Conservation (phyloP, 2,888 invertebrate species). For the Pyrrhosoma nymphula region DNA sequence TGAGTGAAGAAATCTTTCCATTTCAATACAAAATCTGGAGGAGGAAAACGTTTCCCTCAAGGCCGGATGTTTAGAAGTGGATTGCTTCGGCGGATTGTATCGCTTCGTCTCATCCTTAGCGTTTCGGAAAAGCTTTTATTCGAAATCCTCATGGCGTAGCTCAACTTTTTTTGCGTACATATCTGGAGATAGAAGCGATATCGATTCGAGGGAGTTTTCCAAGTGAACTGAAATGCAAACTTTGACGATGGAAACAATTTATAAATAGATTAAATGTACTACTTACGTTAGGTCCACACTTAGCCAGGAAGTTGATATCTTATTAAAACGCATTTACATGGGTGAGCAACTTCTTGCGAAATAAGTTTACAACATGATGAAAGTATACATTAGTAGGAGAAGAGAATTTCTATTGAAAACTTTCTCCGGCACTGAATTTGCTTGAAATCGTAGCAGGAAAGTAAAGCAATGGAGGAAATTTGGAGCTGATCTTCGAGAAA, state of each 20-base stretch:
- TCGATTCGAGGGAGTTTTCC: not conserved
- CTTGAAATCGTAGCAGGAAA: too few relatives aligned
- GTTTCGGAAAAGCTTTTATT: not conserved
- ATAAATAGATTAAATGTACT: too few relatives aligned
- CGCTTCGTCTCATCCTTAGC: not conserved
- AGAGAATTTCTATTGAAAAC: too few relatives aligned
- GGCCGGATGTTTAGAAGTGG: conserved; percentile 3
- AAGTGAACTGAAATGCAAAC: not conserved
- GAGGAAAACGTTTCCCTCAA: not conserved
- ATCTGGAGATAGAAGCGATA: not conserved
- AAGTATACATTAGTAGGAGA: too few relatives aligned
- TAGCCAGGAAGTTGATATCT: too few relatives aligned
- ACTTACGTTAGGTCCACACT: too few relatives aligned
- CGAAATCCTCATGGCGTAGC: not conserved
- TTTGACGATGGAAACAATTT: not conserved
- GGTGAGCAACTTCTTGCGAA: too few relatives aligned
- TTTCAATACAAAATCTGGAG: not conserved
- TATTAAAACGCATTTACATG: too few relatives aligned
- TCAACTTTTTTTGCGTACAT: not conserved
- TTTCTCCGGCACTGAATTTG: too few relatives aligned
- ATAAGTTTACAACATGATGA: too few relatives aligned
- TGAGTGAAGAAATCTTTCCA: not conserved
- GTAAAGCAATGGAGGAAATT: too few relatives aligned
- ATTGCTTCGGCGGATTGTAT: not conserved
- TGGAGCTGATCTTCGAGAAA: too few relatives aligned